Evolutionary conservation across 2,113 vertebrate species (phyloP), one percentile per base, ranked within the genome.

Genomic region (Alexandromys fortis): DNA sequence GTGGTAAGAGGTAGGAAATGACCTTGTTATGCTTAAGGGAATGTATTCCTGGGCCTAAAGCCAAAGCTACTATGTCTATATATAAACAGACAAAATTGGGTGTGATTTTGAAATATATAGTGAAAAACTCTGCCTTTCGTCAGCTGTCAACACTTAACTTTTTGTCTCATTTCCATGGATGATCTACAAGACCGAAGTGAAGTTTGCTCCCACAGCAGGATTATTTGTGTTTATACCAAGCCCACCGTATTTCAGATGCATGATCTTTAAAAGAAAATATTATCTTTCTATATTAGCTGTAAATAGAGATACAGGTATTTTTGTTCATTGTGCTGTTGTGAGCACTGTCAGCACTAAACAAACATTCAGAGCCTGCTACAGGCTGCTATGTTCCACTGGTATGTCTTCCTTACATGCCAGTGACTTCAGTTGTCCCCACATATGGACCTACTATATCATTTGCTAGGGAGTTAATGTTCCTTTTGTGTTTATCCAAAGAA

Each of bases 311-410:
- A 30, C 47, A 42, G 3, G 9, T 61, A 1, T 11, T 78, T 86
- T 28, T 30, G 35, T 1, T 91, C 45, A 58, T 0, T 33, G 10
- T 26, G 9, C 19, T 77, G 1, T n/a, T 47, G 33, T 45, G 61
- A 92, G 35, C 4, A 90, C 22, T 68, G 72, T 24, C 7, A 70
- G 8, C 26, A 63, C 6, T 47, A 14, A 12, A 26, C 24, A 95
- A 55, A 1, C 1, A n/a, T 2, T n/a, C 24, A 21, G 28, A 22
- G 1, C 14, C 42, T 52, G 13, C 0, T 10, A 38, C 10, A 58
- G 7, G 22, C 2, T 35, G 30, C 38, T 22, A 4, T 7, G 3
- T 75, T 88, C 45, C 33, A 61, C 67, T 58, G 38, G n/a, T 38
- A 7, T 55, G 19, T 30, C 63, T 90, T 73, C 70, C 73, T 58